phyloP scores from a whole-genome alignment of 2,113 vertebrate genomes.

The Calypte anna region DNA sequence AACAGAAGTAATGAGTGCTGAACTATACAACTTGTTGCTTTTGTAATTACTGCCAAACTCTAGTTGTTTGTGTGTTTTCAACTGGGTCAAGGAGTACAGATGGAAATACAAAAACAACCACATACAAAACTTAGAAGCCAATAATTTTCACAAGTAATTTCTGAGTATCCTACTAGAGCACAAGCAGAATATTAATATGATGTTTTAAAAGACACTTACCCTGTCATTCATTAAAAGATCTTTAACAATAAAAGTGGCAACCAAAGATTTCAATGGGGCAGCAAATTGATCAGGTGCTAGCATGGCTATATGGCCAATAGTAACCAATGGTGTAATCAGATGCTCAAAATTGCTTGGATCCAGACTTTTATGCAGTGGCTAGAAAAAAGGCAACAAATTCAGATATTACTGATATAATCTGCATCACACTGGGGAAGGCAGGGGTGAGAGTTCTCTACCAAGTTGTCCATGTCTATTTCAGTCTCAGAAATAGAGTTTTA shows the following conservation, averaged over 20 bases:
- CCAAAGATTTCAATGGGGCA: constrained; percentile 93
- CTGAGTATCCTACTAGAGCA: neutral
- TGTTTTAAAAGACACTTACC: constrained; percentile 75
- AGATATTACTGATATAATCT: neutral
- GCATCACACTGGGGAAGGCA: neutral
- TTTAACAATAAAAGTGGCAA: constrained; percentile 98
- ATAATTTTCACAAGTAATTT: neutral
- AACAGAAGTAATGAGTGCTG: rapidly evolving
- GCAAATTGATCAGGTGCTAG: constrained; percentile 97
- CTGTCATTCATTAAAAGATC: constrained; percentile 97
- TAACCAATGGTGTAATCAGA: constrained; percentile 93
- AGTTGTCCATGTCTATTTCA: neutral
- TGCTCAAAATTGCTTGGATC: constrained; percentile 96
- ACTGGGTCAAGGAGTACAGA: rapidly evolving
- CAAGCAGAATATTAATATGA: neutral
- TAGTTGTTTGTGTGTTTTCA: neutral
- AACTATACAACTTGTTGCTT: neutral
- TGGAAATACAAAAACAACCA: neutral
- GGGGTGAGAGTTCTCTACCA: neutral
- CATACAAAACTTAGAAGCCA: neutral
- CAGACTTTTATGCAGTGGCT: constrained; percentile 96
- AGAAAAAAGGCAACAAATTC: neutral
- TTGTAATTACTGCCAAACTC: no score
- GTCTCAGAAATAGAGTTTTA: neutral
- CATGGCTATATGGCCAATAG: constrained; percentile 95